phyloP scores from a whole-genome alignment of 2,113 vertebrate genomes.

The Strigops habroptila region DNA sequence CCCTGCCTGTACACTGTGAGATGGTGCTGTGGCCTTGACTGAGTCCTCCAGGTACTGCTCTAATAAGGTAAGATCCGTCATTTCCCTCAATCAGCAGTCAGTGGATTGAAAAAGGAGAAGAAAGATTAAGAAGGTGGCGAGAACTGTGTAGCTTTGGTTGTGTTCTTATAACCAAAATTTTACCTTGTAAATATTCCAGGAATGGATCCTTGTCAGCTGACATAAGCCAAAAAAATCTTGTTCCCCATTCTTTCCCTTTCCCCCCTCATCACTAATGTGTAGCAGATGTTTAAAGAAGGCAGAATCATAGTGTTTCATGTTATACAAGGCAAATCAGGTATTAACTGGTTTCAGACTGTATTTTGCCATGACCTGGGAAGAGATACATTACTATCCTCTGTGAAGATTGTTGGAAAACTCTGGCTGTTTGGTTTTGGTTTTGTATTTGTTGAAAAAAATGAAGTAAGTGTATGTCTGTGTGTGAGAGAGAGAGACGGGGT shows the following conservation, averaged over 20 bases:
- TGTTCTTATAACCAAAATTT: not conserved
- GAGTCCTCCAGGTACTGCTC: not conserved
- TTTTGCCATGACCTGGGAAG: not conserved
- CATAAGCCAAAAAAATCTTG: not conserved
- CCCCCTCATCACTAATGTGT: not conserved
- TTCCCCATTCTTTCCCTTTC: not conserved
- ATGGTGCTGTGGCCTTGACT: not conserved
- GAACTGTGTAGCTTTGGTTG: not conserved
- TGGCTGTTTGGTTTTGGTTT: not conserved
- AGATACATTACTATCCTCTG: not conserved
- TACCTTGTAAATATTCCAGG: not conserved
- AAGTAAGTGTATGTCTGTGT: not conserved
- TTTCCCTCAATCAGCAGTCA: not conserved
- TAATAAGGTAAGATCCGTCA: not conserved
- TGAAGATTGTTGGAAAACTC: not conserved
- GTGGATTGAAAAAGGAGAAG: not conserved
- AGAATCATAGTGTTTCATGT: not conserved
- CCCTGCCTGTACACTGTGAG: not conserved
- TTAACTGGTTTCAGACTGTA: not conserved
- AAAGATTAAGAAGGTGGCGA: not conserved
- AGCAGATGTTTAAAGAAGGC: not conserved
- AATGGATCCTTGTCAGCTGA: not conserved
- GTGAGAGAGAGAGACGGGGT: not conserved
- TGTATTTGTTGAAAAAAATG: not conserved
- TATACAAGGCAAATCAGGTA: not conserved